These are phyloP conservation scores for Notodonta dromedarius DNA, from an alignment of 2,888 invertebrate species.

Conservation along the genomic window DNA sequence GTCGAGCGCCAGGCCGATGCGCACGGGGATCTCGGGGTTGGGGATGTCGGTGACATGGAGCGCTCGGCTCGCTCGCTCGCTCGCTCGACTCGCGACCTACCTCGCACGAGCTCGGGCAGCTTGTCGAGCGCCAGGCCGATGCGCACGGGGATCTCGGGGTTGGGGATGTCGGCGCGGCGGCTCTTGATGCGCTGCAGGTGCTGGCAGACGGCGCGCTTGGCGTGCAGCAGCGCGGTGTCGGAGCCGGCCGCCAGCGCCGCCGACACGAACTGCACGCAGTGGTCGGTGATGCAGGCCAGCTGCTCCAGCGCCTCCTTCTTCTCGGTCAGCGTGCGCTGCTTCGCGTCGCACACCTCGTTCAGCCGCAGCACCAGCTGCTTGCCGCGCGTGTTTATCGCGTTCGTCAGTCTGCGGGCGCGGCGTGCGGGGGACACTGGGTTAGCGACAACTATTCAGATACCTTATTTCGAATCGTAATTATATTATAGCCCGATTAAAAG, in stretches of 20 bases:
- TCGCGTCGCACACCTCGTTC: constrained; percentile 89
- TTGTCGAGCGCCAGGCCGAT: constrained; percentile 92
- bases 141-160: constrained; percentile 94
- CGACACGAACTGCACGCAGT: constrained; percentile 93
- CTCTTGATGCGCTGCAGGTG: constrained; percentile 93
- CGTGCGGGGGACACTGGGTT: no score
- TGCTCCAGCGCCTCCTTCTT: constrained; percentile 93
- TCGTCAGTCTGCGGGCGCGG: constrained; percentile 85
- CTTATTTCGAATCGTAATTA: no score
- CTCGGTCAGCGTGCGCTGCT: constrained; percentile 90
- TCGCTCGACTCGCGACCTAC: constrained; percentile 57
- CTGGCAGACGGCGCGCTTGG: constrained; percentile 87
- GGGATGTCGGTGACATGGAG: background rate
- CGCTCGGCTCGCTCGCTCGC: no score
- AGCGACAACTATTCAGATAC: no score
- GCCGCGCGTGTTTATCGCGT: constrained; percentile 92
- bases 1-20: no score
- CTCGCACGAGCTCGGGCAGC: constrained; percentile 91
- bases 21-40: background rate
- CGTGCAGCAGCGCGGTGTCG: constrained; percentile 92
- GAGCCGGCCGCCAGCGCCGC: constrained; percentile 90
- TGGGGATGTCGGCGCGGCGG: constrained; percentile 93
- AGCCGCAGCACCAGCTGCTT: constrained; percentile 92
- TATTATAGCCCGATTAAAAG: no score
- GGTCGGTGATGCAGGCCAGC: constrained; percentile 93